Evolutionary conservation across 2,888 invertebrate species (phyloP).

Genomic region (Leptinotarsa peninsularis): DNA sequence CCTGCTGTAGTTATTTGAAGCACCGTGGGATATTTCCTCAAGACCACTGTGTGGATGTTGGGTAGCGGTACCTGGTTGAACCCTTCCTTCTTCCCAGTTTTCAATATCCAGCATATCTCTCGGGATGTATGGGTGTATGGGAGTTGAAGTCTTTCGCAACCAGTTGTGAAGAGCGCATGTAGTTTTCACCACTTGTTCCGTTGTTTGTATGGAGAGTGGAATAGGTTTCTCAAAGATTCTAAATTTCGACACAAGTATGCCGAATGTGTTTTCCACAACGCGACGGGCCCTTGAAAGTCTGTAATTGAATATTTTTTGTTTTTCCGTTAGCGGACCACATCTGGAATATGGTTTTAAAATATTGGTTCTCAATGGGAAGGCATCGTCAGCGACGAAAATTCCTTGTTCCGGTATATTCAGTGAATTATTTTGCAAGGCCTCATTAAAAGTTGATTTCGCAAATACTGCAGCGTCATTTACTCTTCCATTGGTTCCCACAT

Average conservation of each 20-base stretch:
- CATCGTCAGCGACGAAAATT: constrained; percentile 28
- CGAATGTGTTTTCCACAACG: constrained; percentile 31
- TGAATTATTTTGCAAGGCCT: constrained; percentile 24
- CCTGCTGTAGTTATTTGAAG: constrained; percentile 4
- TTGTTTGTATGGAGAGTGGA: constrained; percentile 18
- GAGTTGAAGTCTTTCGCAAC: constrained; percentile 14
- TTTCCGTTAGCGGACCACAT: constrained; percentile 9
- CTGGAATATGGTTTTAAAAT: constrained; percentile 21
- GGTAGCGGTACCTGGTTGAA: too few species aligned
- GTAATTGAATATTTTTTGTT: constrained; percentile 33
- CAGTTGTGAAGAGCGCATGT: constrained; percentile 16
- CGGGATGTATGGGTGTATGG: not conserved
- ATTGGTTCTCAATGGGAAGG: constrained; percentile 25
- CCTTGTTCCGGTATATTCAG: constrained; percentile 25
- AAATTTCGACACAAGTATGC: constrained; percentile 34
- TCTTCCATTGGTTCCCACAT: constrained; percentile 43
- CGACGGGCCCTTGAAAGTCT: constrained; percentile 29
- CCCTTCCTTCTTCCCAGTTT: not conserved
- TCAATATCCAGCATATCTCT: constrained; percentile 12
- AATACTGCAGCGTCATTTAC: constrained; percentile 49
- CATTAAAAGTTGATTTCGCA: constrained; percentile 37
- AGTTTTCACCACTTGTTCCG: constrained; percentile 25
- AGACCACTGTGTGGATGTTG: too few species aligned
- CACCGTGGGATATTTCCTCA: constrained; percentile 8
- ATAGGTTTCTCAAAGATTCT: constrained; percentile 32